phyloP scores from a whole-genome alignment of 2,888 invertebrate genomes.

The Mylabris sibirica region DNA sequence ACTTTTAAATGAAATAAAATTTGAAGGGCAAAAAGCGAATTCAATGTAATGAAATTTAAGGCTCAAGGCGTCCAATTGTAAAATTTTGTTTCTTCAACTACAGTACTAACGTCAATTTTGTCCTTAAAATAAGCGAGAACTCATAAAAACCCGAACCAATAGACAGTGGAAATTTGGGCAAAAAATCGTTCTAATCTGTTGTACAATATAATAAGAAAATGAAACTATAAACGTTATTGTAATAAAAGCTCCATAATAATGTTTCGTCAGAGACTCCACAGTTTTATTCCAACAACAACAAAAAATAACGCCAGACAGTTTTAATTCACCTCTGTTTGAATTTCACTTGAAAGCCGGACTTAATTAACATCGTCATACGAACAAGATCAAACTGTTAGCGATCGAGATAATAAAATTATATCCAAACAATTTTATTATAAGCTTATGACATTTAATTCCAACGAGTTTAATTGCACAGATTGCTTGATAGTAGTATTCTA shows the following conservation, averaged over 20 bases:
- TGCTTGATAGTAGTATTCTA: background rate
- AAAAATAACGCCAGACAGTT: background rate
- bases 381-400: background rate
- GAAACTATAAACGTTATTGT: no score
- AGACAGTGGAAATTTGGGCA: no score
- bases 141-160: no score
- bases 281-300: background rate
- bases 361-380: background rate
- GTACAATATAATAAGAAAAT: no score
- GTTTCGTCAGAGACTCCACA: background rate
- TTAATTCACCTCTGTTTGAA: background rate
- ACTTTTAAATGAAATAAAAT: background rate
- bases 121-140: no score
- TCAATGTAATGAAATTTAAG: no score
- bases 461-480: constrained; percentile 8
- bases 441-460: constrained; percentile 2
- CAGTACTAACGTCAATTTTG: no score
- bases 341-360: background rate
- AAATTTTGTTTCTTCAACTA: no score
- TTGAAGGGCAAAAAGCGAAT: no score
- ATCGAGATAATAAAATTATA: background rate
- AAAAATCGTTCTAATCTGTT: no score
- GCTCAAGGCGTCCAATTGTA: no score
- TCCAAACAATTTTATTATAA: constrained; percentile 8
- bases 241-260: background rate